These are phyloP conservation scores for Drosophila kohkoa DNA, from an alignment of 1,140 invertebrate species.

Conservation along the genomic window DNA sequence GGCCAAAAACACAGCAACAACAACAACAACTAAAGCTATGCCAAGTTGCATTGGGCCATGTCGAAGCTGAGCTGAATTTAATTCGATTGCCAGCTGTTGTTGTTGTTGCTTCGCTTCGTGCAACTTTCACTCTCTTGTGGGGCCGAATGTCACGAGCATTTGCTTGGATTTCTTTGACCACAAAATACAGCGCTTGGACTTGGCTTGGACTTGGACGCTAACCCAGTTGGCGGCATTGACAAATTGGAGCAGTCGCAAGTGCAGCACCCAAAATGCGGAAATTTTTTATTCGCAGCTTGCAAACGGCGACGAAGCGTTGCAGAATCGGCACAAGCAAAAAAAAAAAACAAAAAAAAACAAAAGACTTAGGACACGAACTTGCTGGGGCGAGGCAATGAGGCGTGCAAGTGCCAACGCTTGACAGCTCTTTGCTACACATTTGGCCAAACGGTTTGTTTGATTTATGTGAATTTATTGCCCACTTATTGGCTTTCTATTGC, in stretches of 20 bases:
- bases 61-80: constrained; percentile 81
- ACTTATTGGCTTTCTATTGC: constrained; percentile 27
- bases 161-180: constrained; percentile 44
- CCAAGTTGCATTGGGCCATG: constrained; percentile 72
- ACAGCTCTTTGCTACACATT: constrained; percentile 38
- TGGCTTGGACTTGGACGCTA: constrained; percentile 22
- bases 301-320: constrained; percentile 51
- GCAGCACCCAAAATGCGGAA: constrained; percentile 74
- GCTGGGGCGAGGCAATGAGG: constrained; percentile 30
- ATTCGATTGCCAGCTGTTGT: constrained; percentile 44
- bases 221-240: constrained; percentile 51
- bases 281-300: constrained; percentile 41
- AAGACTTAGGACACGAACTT: constrained; percentile 78
- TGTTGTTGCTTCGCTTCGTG: constrained; percentile 54
- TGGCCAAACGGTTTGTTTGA: background rate
- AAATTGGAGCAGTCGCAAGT: constrained; percentile 69
- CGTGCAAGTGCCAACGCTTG: constrained; percentile 47
- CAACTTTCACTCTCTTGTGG: constrained; percentile 80
- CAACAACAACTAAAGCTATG: constrained; percentile 39
- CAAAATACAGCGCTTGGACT: constrained; percentile 34
- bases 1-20: constrained; percentile 41
- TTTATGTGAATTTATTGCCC: constrained; percentile 33
- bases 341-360: constrained; percentile 40
- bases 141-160: constrained; percentile 72
- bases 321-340: constrained; percentile 25